Conservation (phyloP, 2,797 vertebrate species). For the Denticeps clupeoides region DNA sequence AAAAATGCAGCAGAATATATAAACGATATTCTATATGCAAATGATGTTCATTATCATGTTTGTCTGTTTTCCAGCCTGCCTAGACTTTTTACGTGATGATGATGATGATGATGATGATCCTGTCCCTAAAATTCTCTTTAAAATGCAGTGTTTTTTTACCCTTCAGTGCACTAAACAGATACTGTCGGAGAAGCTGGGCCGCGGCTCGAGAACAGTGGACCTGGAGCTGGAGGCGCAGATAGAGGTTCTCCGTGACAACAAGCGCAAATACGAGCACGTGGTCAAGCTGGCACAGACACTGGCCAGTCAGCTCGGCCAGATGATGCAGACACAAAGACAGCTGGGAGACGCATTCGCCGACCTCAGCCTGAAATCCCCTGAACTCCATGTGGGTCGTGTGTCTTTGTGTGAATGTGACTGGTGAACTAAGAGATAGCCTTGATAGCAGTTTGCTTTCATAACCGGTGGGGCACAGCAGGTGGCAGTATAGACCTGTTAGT, state of each 20-base stretch:
- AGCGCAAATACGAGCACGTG: constrained; percentile 91
- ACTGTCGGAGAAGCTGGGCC: constrained; percentile 91
- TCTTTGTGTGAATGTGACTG: too few relatives aligned
- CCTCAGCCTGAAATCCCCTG: constrained; percentile 93
- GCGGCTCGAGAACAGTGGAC: constrained; percentile 94
- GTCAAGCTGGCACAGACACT: constrained; percentile 85
- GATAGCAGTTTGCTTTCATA: too few relatives aligned
- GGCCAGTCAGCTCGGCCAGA: constrained; percentile 80
- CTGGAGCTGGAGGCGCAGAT: constrained; percentile 94
- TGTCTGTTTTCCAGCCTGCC: too few relatives aligned
- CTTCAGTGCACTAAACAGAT: constrained; percentile 92
- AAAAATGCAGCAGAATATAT: too few relatives aligned
- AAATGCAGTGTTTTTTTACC: neutral
- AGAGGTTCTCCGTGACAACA: constrained; percentile 89
- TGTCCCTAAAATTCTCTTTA: too few relatives aligned
- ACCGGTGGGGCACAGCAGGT: too few relatives aligned
- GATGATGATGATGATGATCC: too few relatives aligned
- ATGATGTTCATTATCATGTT: too few relatives aligned
- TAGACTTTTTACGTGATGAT: too few relatives aligned
- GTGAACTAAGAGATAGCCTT: too few relatives aligned
- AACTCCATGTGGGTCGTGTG: constrained; percentile 80
- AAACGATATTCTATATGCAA: too few relatives aligned
- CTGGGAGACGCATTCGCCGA: constrained; percentile 94
- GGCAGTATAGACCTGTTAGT: too few relatives aligned
- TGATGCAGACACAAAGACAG: constrained; percentile 90